Evolutionary conservation across 2,888 invertebrate genomes (phyloP).

Genomic region (Pachliopta kotzebuea): DNA sequence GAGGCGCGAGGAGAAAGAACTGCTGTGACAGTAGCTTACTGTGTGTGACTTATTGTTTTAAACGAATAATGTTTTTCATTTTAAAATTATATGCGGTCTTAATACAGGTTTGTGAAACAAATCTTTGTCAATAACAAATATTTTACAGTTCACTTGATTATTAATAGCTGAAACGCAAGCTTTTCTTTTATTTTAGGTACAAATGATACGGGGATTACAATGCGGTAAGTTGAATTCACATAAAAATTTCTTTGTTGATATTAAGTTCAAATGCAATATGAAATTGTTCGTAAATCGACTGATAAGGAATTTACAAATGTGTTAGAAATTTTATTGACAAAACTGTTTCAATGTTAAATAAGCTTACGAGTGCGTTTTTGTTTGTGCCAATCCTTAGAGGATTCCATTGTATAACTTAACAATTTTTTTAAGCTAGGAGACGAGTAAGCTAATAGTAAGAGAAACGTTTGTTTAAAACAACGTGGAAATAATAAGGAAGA

Average conservation of each 20-base stretch:
- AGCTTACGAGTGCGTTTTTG: not conserved
- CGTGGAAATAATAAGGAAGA: too few relatives aligned
- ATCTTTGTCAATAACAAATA: not conserved
- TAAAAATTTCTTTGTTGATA: not conserved
- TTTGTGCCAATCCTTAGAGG: not conserved
- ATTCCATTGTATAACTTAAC: not conserved
- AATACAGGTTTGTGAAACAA: conserved; percentile 50
- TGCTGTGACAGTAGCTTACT: conserved; percentile 42
- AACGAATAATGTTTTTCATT: conserved; percentile 30
- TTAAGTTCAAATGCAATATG: conserved; percentile 1
- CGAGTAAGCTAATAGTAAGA: too few relatives aligned
- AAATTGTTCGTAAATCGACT: conserved; percentile 1
- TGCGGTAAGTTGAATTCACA: conserved; percentile 49
- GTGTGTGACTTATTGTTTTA: conserved; percentile 31
- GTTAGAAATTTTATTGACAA: not conserved
- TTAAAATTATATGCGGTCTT: conserved; percentile 31
- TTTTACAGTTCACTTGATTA: not conserved
- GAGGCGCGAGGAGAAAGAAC: conserved; percentile 43
- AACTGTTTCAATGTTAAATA: not conserved
- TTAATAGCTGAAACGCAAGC: conserved; percentile 17
- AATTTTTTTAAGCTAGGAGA: too few relatives aligned
- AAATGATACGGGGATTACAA: conserved; percentile 38
- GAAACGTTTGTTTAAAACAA: too few relatives aligned
- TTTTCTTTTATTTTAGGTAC: conserved; percentile 50
- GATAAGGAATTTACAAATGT: conserved; percentile 16